phyloP scores from a whole-genome alignment of 1,140 invertebrate species.

The Drosophila seguyi region DNA sequence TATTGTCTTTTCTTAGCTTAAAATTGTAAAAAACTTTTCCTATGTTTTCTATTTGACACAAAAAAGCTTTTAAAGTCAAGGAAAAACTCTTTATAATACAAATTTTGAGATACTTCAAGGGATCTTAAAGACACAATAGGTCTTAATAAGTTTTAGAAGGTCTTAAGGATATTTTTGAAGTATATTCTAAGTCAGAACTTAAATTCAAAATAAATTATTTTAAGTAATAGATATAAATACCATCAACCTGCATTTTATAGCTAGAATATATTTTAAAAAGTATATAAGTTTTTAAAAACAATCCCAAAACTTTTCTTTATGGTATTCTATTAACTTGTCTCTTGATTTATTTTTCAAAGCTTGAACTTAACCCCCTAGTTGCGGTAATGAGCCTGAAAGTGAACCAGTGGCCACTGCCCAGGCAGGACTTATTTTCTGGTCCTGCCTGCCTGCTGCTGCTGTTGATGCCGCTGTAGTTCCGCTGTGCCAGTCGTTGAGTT shows the following conservation, averaged over 20 bases:
- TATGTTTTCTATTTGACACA: not conserved
- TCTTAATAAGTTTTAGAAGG: too few species aligned
- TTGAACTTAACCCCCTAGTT: constrained; percentile 10
- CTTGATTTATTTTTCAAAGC: not conserved
- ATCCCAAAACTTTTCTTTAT: not conserved
- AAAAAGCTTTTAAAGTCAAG: not conserved
- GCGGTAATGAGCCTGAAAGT: constrained; percentile 55
- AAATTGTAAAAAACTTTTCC: not conserved
- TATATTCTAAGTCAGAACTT: too few species aligned
- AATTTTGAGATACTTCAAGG: too few species aligned
- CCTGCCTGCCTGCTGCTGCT: constrained; percentile 27
- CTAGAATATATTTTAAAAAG: too few species aligned
- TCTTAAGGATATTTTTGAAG: too few species aligned
- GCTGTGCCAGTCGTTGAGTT: constrained; percentile 69
- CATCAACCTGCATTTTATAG: not conserved
- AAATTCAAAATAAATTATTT: too few species aligned
- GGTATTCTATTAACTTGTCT: not conserved
- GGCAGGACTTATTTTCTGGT: constrained; percentile 15
- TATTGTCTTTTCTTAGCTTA: not conserved
- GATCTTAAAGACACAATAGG: too few species aligned
- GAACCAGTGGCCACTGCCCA: constrained; percentile 14
- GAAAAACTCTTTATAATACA: too few species aligned
- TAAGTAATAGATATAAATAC: too few species aligned
- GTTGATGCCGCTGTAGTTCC: constrained; percentile 60
- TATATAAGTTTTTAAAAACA: not conserved